A percentile compares a stretch with the other conserved stretches of the same genome.
Conservation (phyloP, 1,140 invertebrate genomes). For the Chionoecetes opilio region DNA sequence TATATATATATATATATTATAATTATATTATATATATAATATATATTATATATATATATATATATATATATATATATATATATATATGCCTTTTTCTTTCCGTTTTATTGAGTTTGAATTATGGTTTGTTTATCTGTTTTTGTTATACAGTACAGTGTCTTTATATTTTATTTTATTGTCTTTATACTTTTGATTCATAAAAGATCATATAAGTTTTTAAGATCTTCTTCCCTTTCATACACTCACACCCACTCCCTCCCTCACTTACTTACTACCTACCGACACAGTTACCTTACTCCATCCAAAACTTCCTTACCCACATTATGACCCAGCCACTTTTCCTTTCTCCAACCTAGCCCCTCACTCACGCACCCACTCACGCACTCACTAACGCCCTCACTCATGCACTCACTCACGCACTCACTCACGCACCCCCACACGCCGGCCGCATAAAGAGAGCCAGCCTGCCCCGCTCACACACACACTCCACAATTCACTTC, state of each 20-base stretch:
- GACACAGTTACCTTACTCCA: neutral
- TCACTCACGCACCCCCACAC: neutral
- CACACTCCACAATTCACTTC: constrained; percentile 3
- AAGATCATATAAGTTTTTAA: no score
- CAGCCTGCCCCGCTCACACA: neutral
- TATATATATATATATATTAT: no score
- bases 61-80: no score
- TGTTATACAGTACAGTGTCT: no score
- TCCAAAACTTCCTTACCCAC: neutral
- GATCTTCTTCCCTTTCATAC: neutral
- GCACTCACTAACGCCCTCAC: neutral
- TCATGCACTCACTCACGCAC: neutral
- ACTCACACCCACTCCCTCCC: neutral
- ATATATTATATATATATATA: no score
- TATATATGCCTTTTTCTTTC: no score
- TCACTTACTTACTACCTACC: neutral
- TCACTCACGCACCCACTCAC: neutral
- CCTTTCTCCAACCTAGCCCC: neutral
- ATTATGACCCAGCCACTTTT: neutral
- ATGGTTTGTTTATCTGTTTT: no score
- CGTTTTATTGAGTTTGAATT: no score
- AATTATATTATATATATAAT: no score
- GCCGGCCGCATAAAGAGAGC: neutral
- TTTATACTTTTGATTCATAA: no score
- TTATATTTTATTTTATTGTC: no score